Evolutionary conservation across 2,888 invertebrate genomes (phyloP).

Genomic region (Oscheius sp.): DNA sequence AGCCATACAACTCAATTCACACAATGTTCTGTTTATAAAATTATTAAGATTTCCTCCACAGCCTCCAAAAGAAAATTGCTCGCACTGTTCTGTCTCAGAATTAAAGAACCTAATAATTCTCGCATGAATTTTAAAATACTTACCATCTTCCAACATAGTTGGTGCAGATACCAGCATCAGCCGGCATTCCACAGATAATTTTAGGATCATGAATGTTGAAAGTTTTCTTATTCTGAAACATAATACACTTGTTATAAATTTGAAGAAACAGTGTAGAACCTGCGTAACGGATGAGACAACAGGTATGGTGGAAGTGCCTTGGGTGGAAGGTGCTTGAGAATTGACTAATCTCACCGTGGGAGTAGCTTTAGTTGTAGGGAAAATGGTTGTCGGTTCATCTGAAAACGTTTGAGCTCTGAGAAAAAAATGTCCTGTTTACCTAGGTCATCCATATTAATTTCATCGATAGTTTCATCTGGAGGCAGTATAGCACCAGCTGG

Average conservation of each 20-base stretch:
- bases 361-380: conserved; percentile 26
- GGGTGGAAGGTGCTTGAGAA: conserved; percentile 17
- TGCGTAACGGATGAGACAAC: neutral
- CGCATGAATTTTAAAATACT: neutral
- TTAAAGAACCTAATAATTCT: conserved; percentile 61
- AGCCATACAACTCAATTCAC: conserved; percentile 52
- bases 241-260: no score
- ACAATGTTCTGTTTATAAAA: conserved; percentile 56
- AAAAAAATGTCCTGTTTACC: neutral
- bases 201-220: conserved; percentile 23
- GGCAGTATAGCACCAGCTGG: conserved; percentile 31
- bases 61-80: conserved; percentile 67
- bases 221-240: neutral
- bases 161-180: conserved; percentile 64
- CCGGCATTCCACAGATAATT: conserved; percentile 57
- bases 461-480: conserved; percentile 16
- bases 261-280: conserved; percentile 1
- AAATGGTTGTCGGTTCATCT: conserved; percentile 31
- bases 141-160: conserved; percentile 61
- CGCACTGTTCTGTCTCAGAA: conserved; percentile 60
- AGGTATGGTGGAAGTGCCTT: neutral
- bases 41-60: conserved; percentile 69
- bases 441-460: conserved; percentile 22
- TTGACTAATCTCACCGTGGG: conserved; percentile 3
- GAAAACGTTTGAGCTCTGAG: neutral